Evolutionary conservation across 35 echinoderm and acorn worm genomes (phyloP), one percentile per base, ranked within the genome.

Genomic region (Patiria miniata): DNA sequence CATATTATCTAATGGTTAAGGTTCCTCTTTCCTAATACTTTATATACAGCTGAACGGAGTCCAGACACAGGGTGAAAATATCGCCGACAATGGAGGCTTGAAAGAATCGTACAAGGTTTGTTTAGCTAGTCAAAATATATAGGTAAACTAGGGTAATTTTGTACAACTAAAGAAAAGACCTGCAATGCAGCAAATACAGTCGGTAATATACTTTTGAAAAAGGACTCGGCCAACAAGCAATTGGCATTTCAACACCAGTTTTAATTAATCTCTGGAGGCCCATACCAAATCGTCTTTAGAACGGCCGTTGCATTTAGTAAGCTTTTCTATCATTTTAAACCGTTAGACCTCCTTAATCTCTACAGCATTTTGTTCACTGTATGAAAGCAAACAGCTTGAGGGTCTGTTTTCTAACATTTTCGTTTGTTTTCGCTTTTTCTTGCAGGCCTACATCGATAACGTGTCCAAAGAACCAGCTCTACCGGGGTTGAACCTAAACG

Each of bases 41-140:
- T 9, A 8, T 51, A 78, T 60, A 14, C 68, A 95, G 93, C 79
- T 95, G 14, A 95, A 95, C 77, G 93, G 93, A 0, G 87, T 87
- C 39, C 58, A 85, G 76, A 95, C 89, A 36, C 93, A 95, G 50
- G 93, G 89, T 57, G 93, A 95, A 85, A 95, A 95, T 61, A 95
- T 95, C 34, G 93, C 93, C 26, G 93, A 95, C 76, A 95, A 95
- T 26, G 93, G 93, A 16, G 93, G 93, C 26, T 38, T 95, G 18
- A 91, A 91, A 53, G 55, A 95, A 68, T 51, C 83, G 42, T 91
- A 82, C 59, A 87, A 86, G 93, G 93, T 95, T 9, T 28, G 68
- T 8, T 58, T 14, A 58, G 12, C 22, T 58, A n/a, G 12, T 14
- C 54, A 12, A 14, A 58, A n/a, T n/a, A 58, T n/a, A 58, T n/a